Percentiles rank a stretch among this genome's conserved stretches.
Conservation (phyloP, 2,113 vertebrate species). For the Sorex fumeus region DNA sequence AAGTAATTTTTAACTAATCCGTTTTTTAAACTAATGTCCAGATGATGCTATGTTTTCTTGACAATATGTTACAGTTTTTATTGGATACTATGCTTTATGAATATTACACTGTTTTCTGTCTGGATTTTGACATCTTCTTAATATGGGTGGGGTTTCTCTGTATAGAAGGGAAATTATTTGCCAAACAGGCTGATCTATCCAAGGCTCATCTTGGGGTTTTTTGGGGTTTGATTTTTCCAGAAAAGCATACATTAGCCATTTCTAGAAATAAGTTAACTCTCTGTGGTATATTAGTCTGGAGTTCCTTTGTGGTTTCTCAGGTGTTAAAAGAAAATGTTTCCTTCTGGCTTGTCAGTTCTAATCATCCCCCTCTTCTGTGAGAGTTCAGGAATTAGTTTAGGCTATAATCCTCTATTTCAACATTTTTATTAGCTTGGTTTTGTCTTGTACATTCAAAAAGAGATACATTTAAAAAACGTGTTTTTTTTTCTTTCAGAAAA, state of each 20-base stretch:
- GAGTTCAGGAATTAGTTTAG: neutral
- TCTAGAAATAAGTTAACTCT: neutral
- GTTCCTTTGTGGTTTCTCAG: neutral
- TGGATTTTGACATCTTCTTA: constrained; percentile 20
- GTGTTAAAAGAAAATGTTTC: neutral
- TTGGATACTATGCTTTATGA: neutral
- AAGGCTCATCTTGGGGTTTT: neutral
- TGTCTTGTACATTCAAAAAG: too few relatives aligned
- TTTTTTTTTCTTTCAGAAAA: constrained; percentile 7
- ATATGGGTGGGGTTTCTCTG: neutral
- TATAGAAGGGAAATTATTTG: constrained; percentile 23
- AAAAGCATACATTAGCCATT: neutral
- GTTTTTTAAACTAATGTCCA: too few relatives aligned
- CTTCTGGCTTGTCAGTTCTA: neutral
- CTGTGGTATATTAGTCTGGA: neutral
- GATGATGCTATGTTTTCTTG: constrained; percentile 13
- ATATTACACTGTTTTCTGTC: neutral
- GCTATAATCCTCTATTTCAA: neutral
- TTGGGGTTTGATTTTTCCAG: neutral
- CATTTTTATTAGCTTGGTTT: neutral
- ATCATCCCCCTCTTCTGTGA: neutral
- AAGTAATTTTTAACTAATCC: neutral
- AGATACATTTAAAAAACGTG: too few relatives aligned
- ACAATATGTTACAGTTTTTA: neutral
- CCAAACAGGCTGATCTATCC: neutral